phyloP scores from a whole-genome alignment of 2,113 vertebrate species.

The Prolemur simus region DNA sequence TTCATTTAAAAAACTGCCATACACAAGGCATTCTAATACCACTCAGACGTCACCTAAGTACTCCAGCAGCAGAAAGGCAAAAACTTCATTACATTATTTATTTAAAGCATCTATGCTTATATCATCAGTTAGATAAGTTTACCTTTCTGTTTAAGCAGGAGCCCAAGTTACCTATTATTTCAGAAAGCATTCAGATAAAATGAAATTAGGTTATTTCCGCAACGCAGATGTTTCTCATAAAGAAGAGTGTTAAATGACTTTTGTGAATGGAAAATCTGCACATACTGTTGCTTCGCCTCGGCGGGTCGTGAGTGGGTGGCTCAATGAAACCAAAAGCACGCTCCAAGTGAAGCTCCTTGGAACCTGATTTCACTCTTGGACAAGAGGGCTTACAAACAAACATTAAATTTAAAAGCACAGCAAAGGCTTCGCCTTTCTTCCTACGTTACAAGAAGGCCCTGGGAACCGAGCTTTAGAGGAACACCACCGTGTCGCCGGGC shows the following conservation, averaged over 20 bases:
- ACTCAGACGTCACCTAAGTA: constrained; percentile 16
- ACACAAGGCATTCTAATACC: not conserved
- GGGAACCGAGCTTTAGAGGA: constrained; percentile 18
- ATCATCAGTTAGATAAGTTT: constrained; percentile 3
- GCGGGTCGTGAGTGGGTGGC: constrained; percentile 2
- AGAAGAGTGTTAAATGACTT: constrained; percentile 49
- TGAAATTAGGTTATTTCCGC: constrained; percentile 24
- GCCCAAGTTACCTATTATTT: constrained; percentile 21
- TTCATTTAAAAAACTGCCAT: not conserved
- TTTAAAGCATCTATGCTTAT: constrained; percentile 27
- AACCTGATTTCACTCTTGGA: not conserved
- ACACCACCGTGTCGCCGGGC: not conserved
- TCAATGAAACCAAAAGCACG: constrained; percentile 40
- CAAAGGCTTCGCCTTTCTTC: not conserved
- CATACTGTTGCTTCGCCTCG: constrained; percentile 40
- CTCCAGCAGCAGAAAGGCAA: constrained; percentile 15
- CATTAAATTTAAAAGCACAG: not conserved
- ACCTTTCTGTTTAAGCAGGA: not conserved
- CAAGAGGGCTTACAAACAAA: not conserved
- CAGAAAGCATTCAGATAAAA: constrained; percentile 20
- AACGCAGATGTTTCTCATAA: not conserved
- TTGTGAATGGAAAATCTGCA: constrained; percentile 69
- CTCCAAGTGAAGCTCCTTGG: not conserved
- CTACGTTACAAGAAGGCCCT: not conserved
- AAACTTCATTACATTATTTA: constrained; percentile 32